Evolutionary conservation across 2,888 invertebrate species (phyloP).

Genomic region (Coelinius sp.): DNA sequence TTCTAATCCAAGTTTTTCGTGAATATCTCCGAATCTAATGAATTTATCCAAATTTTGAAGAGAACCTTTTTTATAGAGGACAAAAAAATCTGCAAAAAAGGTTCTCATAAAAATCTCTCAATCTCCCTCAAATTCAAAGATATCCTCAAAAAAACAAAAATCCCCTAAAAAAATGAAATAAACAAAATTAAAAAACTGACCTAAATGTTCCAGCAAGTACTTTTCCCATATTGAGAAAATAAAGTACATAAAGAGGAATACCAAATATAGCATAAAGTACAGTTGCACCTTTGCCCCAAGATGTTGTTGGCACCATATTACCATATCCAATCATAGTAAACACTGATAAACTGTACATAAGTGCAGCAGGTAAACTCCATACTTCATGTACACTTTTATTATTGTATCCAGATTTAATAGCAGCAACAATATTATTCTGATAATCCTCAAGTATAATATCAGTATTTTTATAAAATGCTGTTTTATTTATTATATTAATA

Average conservation of each 20-base stretch:
- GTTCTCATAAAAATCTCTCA: no score
- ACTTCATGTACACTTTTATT: conserved; percentile 78
- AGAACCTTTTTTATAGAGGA: no score
- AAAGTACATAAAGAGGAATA: conserved; percentile 88
- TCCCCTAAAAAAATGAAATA: no score
- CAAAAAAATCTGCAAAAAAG: no score
- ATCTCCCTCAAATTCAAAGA: no score
- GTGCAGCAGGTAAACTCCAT: conserved; percentile 90
- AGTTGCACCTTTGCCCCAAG: conserved; percentile 87
- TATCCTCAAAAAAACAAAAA: no score
- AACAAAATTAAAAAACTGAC: conserved; percentile 70
- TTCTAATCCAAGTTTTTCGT: no score
- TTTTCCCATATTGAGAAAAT: conserved; percentile 92
- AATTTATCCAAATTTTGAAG: no score
- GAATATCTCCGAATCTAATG: not conserved
- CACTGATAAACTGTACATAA: conserved; percentile 90
- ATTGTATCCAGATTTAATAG: conserved; percentile 79
- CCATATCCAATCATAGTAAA: conserved; percentile 96
- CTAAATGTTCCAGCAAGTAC: conserved; percentile 86
- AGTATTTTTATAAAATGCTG: conserved; percentile 76
- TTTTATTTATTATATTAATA: conserved; percentile 79
- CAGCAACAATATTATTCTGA: conserved; percentile 78
- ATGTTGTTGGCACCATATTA: conserved; percentile 86
- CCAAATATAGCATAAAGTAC: conserved; percentile 90
- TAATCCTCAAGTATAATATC: conserved; percentile 77